Percentiles rank a stretch among this genome's conserved stretches.
phyloP scores from a whole-genome alignment of 1,140 invertebrate genomes.

The Geopemphigus sp. region DNA sequence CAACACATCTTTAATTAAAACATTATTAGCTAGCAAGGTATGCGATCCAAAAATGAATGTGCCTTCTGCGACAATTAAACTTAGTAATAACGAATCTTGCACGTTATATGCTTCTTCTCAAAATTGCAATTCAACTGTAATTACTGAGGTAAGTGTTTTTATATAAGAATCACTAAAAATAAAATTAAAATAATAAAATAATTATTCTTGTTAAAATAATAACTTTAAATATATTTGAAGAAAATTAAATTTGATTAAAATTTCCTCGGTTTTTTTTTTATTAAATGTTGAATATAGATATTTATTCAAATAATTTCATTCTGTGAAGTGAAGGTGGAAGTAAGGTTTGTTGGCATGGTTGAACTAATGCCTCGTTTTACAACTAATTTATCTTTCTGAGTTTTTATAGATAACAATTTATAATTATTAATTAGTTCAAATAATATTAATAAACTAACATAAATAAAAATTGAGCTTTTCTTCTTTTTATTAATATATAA shows the following conservation, averaged over 20 bases:
- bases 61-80: slow-evolving; percentile 47
- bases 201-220: background rate
- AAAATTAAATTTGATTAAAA: background rate
- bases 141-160: slow-evolving; percentile 44
- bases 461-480: slow-evolving; percentile 7
- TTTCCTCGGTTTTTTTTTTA: background rate
- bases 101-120: slow-evolving; percentile 47
- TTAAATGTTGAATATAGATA: slow-evolving; percentile 19
- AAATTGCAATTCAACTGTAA: slow-evolving; percentile 37
- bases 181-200: background rate
- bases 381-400: background rate
- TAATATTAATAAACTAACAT: background rate
- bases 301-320: slow-evolving; percentile 33
- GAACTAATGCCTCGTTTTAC: background rate
- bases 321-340: slow-evolving; percentile 43
- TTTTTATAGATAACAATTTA: background rate
- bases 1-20: slow-evolving; percentile 75
- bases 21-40: slow-evolving; percentile 81
- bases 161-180: background rate
- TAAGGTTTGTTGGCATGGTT: slow-evolving; percentile 48
- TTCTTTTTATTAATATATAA: slow-evolving; percentile 8
- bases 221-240: background rate
- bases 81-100: slow-evolving; percentile 50
- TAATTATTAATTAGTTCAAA: background rate
- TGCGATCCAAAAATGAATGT: slow-evolving; percentile 54